A percentile compares a stretch with the other conserved stretches of the same genome.
These are phyloP conservation scores for Colossoma macropomum DNA, from an alignment of 2,113 vertebrate species.

Conservation along the genomic window DNA sequence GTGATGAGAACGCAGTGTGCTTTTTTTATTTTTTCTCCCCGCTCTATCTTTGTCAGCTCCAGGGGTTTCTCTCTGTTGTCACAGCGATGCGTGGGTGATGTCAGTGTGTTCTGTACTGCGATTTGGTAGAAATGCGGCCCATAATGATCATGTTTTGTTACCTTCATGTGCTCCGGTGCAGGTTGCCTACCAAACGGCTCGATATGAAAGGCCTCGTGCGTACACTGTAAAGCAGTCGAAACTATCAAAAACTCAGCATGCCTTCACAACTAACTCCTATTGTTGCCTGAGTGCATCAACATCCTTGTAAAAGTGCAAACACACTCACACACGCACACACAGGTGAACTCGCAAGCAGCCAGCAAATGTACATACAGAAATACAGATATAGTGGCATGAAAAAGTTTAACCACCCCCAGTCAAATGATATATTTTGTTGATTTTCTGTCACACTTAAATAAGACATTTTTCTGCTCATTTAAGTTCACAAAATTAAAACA, in stretches of 20 bases:
- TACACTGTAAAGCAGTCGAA: constrained; percentile 32
- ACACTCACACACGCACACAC: not conserved
- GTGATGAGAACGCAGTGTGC: constrained; percentile 68
- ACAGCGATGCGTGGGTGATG: constrained; percentile 77
- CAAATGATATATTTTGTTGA: too few relatives aligned
- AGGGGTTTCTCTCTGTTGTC: constrained; percentile 80
- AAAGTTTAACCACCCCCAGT: too few relatives aligned
- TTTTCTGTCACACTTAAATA: too few relatives aligned
- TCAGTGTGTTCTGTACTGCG: constrained; percentile 77
- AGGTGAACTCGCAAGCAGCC: not conserved
- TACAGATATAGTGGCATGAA: not conserved
- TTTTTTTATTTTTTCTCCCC: constrained; percentile 54
- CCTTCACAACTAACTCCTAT: not conserved
- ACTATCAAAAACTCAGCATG: constrained; percentile 39
- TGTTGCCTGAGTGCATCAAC: constrained; percentile 26
- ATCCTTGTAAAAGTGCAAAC: constrained; percentile 11
- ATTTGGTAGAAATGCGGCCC: constrained; percentile 81
- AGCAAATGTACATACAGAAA: not conserved
- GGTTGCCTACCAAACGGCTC: constrained; percentile 29
- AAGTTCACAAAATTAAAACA: too few relatives aligned
- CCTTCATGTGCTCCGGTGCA: constrained; percentile 70
- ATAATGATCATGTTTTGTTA: constrained; percentile 83
- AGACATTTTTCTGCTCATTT: too few relatives aligned
- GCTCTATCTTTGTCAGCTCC: constrained; percentile 79
- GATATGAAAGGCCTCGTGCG: constrained; percentile 30